Conservation (phyloP, 2,113 vertebrate genomes). For the Danionella cerebrum region DNA sequence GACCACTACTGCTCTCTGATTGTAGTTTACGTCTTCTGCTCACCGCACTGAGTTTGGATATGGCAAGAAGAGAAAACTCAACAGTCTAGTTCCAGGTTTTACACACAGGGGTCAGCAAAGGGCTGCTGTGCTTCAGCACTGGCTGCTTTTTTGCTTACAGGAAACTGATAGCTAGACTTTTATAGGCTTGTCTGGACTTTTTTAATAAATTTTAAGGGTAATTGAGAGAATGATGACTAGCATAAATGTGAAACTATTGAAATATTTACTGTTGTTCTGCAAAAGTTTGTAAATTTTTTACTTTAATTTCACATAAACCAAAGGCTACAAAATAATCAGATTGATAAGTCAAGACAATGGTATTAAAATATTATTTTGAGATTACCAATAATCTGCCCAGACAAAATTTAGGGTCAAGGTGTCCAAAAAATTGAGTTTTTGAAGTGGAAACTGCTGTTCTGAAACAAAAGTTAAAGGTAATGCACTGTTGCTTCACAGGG, state of each 20-base stretch:
- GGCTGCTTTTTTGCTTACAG: neutral
- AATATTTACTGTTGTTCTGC: neutral
- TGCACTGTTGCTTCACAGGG: too few relatives aligned
- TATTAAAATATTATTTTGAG: too few relatives aligned
- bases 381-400: too few relatives aligned
- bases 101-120: slow-evolving; percentile 34
- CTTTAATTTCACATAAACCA: too few relatives aligned
- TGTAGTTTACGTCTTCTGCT: slow-evolving; percentile 17
- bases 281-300: neutral
- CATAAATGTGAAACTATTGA: neutral
- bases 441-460: too few relatives aligned
- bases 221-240: neutral
- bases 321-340: too few relatives aligned
- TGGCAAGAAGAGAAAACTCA: neutral
- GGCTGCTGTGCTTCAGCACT: neutral
- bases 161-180: neutral
- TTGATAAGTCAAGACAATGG: too few relatives aligned
- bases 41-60: slow-evolving; percentile 2
- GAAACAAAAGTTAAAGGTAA: too few relatives aligned
- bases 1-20: slow-evolving; percentile 1
- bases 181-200: neutral
- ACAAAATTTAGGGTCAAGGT: too few relatives aligned
- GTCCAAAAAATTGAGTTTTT: too few relatives aligned
- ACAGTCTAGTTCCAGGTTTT: neutral
- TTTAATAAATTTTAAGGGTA: neutral